Evolutionary conservation across 2,113 vertebrate genomes (phyloP).

Genomic region (Axis porcinus): DNA sequence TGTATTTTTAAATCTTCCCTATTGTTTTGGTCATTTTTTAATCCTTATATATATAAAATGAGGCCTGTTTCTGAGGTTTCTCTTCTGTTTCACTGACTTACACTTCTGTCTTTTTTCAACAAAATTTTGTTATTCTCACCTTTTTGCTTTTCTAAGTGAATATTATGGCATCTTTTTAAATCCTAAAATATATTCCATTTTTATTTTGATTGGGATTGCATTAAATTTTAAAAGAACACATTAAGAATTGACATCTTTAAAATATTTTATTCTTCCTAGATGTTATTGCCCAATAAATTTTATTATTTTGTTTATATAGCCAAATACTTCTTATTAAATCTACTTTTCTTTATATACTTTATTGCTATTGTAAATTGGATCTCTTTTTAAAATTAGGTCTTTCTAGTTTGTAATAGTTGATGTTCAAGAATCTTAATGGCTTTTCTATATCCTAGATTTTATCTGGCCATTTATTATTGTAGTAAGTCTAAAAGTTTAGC

Average conservation of each 20-base stretch:
- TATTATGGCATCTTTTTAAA: constrained; percentile 9
- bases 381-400: neutral
- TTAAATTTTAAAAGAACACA: neutral
- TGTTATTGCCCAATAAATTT: neutral
- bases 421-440: constrained; percentile 1
- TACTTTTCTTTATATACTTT: neutral
- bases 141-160: constrained; percentile 17
- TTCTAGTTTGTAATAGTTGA: neutral
- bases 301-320: constrained; percentile 14
- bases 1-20: neutral
- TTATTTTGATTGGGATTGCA: constrained; percentile 4
- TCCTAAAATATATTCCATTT: neutral
- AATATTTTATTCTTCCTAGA: constrained; percentile 35
- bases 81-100: neutral
- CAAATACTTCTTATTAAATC: neutral
- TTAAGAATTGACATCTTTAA: neutral
- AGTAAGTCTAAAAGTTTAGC: neutral
- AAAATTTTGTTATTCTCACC: neutral
- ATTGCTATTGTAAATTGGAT: neutral
- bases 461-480: neutral
- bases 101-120: neutral
- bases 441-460: constrained; percentile 2
- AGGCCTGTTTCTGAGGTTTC: neutral
- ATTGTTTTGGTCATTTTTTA: neutral
- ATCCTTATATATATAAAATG: neutral